These are phyloP conservation scores for Quadroppia sp. DNA, from an alignment of 2,888 invertebrate genomes.

Conservation along the genomic window DNA sequence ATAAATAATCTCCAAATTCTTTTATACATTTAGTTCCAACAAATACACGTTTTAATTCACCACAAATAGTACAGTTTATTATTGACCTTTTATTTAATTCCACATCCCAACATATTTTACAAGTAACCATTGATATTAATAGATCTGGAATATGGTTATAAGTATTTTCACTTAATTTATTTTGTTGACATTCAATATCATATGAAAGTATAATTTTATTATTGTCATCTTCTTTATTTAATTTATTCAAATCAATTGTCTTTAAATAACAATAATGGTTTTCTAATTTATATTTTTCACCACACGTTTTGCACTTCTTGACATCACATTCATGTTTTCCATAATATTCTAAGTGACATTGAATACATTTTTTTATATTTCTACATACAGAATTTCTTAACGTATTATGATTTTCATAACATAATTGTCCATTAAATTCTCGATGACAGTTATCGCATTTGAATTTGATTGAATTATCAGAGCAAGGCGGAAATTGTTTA, in stretches of 20 bases:
- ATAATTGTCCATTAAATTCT: not conserved
- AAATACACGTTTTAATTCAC: not conserved
- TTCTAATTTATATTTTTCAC: not conserved
- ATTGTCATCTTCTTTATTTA: not conserved
- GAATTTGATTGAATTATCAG: not conserved
- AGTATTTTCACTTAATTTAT: not conserved
- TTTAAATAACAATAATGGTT: slow-evolving; percentile 18
- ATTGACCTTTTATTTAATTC: not conserved
- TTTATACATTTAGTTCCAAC: slow-evolving; percentile 15
- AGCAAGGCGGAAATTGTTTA: not conserved
- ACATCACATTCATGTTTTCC: slow-evolving; percentile 13
- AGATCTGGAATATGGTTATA: not conserved
- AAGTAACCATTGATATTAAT: slow-evolving; percentile 3
- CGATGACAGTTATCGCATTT: not conserved
- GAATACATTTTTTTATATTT: not conserved
- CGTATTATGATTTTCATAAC: not conserved
- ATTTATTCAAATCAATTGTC: not conserved
- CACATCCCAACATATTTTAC: slow-evolving; percentile 5
- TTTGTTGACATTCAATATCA: slow-evolving; percentile 29
- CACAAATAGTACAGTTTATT: slow-evolving; percentile 21
- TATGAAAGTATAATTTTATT: slow-evolving; percentile 11
- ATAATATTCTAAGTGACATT: not conserved
- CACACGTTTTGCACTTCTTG: not conserved
- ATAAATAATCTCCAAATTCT: slow-evolving; percentile 49
- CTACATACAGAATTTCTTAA: not conserved